These are phyloP conservation scores for Drosophila sturtevanti DNA, from an alignment of 1,140 invertebrate species.

Conservation along the genomic window DNA sequence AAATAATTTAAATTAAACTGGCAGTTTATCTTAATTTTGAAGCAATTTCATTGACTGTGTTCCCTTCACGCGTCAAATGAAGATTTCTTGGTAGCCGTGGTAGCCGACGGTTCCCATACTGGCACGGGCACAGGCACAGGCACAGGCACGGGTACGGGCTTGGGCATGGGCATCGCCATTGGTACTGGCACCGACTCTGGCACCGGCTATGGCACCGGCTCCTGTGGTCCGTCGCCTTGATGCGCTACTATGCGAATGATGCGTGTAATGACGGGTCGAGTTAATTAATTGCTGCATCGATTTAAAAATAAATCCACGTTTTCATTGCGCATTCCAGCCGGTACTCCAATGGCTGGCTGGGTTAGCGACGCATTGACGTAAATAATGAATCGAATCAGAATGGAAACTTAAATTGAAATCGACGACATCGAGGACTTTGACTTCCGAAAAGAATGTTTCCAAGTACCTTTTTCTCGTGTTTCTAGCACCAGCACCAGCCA, in stretches of 20 bases:
- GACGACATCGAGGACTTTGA: constrained; percentile 55
- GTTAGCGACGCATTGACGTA: constrained; percentile 9
- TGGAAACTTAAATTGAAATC: constrained; percentile 54
- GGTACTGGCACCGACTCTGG: no score
- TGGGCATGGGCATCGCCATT: no score
- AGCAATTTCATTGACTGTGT: constrained; percentile 62
- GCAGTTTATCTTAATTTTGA: constrained; percentile 57
- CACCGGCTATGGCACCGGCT: constrained; percentile 48
- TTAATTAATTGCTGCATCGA: constrained; percentile 80
- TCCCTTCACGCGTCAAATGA: constrained; percentile 67
- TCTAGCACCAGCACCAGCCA: constrained; percentile 2
- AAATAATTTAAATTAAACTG: constrained; percentile 65
- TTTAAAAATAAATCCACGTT: constrained; percentile 80
- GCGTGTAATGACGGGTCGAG: constrained; percentile 79
- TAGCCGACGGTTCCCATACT: not conserved
- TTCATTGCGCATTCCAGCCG: constrained; percentile 68
- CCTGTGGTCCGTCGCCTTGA: constrained; percentile 77
- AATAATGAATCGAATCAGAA: constrained; percentile 71
- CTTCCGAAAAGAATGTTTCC: constrained; percentile 55
- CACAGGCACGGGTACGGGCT: no score
- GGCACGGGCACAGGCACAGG: no score
- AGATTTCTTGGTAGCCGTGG: not conserved
- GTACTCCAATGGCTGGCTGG: constrained; percentile 37
- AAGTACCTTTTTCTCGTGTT: constrained; percentile 7
- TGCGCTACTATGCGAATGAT: constrained; percentile 74